Percentiles rank a stretch among this genome's conserved stretches.
These are phyloP conservation scores for Sipha maydis DNA, from an alignment of 2,888 invertebrate genomes.

Conservation along the genomic window DNA sequence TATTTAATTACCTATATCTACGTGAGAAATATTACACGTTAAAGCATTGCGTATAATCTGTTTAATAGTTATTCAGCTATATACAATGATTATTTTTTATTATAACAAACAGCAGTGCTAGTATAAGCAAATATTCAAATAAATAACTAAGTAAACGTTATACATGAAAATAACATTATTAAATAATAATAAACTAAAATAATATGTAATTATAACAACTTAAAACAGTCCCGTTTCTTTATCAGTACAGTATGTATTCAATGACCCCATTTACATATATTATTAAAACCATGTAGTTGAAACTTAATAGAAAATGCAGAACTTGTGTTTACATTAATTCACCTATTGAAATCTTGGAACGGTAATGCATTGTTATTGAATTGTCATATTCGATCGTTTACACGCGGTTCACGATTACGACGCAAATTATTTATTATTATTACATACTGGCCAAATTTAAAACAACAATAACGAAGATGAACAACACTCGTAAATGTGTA, in stretches of 20 bases:
- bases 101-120: neutral
- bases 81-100: neutral
- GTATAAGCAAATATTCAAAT: neutral
- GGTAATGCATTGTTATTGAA: neutral
- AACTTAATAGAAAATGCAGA: too few species aligned
- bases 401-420: neutral
- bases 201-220: too few species aligned
- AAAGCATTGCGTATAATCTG: constrained; percentile 1
- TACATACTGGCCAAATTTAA: too few species aligned
- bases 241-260: too few species aligned
- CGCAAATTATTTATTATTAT: too few species aligned
- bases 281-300: too few species aligned
- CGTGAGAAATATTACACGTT: constrained; percentile 23
- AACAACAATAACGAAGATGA: neutral
- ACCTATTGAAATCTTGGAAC: neutral
- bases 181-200: neutral
- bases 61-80: neutral
- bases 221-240: too few species aligned
- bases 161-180: neutral
- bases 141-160: neutral
- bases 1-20: constrained; percentile 26
- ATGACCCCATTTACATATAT: too few species aligned
- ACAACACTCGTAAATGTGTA: neutral
- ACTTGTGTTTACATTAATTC: too few species aligned
- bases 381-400: neutral